Base-by-base conservation (phyloP, 2,797 vertebrate genomes). In the Halcyon smyrnensis region DNA sequence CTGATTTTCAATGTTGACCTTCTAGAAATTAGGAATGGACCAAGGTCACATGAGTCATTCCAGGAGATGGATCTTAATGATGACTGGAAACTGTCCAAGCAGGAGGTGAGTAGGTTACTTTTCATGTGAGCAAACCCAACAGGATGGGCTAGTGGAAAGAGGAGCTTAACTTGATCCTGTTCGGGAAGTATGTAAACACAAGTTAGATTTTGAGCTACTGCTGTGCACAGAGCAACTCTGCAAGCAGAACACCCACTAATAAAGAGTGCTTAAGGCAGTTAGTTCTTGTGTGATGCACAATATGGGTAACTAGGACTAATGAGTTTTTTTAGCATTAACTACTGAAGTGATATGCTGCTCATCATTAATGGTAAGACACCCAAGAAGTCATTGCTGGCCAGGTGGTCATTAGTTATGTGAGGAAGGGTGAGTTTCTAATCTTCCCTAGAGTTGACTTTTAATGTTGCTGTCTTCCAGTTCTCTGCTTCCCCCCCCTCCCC, bases 1-100 rank as follows among this genome's bases (percentile, higher is more conserved):
- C 30, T 99, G n/a, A 98, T 99, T 96, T 99, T 99, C 98, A 98
- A 99, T 74, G 98, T 99, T 64, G 99, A 99, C 95, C 98, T 99
- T 90, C 96, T 99, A 56, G 99, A 99, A 92, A 99, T 99, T 89
- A 97, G 98, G 97, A 99, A 99, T 96, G 99, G 99, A 78, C 99
- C 99, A 59, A 98, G 99, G 80, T 99, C 99, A 34, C 99, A 99
- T 10, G 99, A 99, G 57, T 99, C 99, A 15, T 99, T 99, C 97
- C 99, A 99, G 97, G 99, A 99, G 95, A 99, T 99, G 99, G 99
- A 99, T 96, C 99, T 99, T 75, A 99, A 99, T 9, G 99, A 99
- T 92, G 99, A 99, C 97, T 99, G 99, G 99, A 99, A 97, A 65
- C 98, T 99, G 28, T 99, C 99, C 82, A 99, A 97, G 96, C 84